These are phyloP conservation scores for Spatulosminthurus flaviceps DNA, from an alignment of 2,888 invertebrate genomes.

Conservation along the genomic window DNA sequence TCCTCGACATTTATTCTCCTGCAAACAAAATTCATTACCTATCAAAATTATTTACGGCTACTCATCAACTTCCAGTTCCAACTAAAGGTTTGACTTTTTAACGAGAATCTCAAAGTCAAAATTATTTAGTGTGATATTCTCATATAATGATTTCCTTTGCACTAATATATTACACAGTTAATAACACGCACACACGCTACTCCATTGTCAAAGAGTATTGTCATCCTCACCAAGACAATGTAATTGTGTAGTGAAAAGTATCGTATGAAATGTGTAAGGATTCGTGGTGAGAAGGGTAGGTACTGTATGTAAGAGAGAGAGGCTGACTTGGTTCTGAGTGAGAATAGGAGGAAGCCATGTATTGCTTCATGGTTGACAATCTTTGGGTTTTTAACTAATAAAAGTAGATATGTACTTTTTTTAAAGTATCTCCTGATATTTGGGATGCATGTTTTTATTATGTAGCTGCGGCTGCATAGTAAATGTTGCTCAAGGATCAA, in stretches of 20 bases:
- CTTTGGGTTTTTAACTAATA: background rate
- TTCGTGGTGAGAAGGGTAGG: background rate
- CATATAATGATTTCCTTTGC: background rate
- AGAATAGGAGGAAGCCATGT: constrained; percentile 37
- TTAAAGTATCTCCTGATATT: background rate
- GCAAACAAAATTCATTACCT: background rate
- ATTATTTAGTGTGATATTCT: background rate
- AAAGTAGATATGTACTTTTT: background rate
- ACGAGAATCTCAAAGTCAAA: background rate
- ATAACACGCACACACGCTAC: too few species aligned
- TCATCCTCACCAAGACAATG: background rate
- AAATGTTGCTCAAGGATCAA: background rate
- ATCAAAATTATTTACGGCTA: constrained; percentile 20
- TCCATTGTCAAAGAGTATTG: background rate
- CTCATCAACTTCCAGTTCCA: background rate
- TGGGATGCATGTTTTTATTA: too few species aligned
- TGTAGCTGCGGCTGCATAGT: too few species aligned
- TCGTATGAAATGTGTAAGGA: background rate
- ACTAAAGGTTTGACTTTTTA: background rate
- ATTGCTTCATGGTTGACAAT: background rate
- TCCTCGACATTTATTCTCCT: constrained; percentile 9
- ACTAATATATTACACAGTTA: background rate
- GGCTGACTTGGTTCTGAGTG: background rate
- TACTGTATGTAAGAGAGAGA: too few species aligned
- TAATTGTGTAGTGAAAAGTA: background rate